Evolutionary conservation across 2,888 invertebrate species (phyloP).

Genomic region (Apantesis nais): DNA sequence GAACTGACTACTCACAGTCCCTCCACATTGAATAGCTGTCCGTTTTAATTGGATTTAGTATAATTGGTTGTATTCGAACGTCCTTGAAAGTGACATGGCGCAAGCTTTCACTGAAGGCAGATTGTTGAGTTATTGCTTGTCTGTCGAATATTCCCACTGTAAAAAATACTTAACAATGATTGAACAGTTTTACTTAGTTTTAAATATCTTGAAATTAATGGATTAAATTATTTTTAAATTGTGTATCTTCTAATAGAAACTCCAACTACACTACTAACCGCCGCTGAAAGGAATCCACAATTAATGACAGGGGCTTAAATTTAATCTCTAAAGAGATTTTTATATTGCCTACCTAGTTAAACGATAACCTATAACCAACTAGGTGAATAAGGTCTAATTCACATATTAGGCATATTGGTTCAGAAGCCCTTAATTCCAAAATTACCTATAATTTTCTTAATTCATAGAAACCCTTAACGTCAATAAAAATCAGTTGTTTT

Average conservation of each 20-base stretch:
- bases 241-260: neutral
- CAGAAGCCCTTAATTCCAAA: too few relatives aligned
- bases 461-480: too few relatives aligned
- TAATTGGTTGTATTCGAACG: slow-evolving; percentile 59
- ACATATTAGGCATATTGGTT: neutral
- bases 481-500: too few relatives aligned
- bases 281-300: too few relatives aligned
- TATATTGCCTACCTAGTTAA: neutral
- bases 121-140: slow-evolving; percentile 52
- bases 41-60: slow-evolving; percentile 57
- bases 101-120: slow-evolving; percentile 74
- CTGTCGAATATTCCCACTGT: slow-evolving; percentile 72
- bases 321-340: neutral
- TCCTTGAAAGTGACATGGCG: slow-evolving; percentile 54
- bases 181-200: too few relatives aligned
- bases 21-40: slow-evolving; percentile 76
- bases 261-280: too few relatives aligned
- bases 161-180: too few relatives aligned
- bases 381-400: neutral
- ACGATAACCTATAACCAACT: neutral
- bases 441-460: too few relatives aligned
- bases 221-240: neutral
- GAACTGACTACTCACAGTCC: slow-evolving; percentile 61
- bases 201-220: neutral
- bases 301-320: neutral